These are phyloP conservation scores for Apodemia zela DNA, from an alignment of 2,888 invertebrate genomes.

Conservation along the genomic window DNA sequence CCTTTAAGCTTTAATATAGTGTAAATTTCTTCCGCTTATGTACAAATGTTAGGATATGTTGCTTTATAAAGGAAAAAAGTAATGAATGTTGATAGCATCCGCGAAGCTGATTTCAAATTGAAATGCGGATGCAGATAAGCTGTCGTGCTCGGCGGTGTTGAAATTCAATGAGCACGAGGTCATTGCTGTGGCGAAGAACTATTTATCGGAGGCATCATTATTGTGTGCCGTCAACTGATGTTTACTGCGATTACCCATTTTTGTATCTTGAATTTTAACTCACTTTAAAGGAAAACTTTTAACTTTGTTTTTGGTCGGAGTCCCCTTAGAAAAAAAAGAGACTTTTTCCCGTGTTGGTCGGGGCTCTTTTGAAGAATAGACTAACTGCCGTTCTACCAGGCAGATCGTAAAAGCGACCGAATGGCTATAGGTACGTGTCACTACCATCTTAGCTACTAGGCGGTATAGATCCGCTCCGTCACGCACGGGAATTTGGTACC, in stretches of 20 bases:
- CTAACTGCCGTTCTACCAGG: too few relatives aligned
- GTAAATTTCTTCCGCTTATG: not conserved
- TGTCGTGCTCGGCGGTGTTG: constrained; percentile 43
- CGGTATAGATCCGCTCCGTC: too few relatives aligned
- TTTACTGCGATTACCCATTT: not conserved
- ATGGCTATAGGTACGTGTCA: too few relatives aligned
- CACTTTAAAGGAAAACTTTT: not conserved
- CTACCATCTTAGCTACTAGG: too few relatives aligned
- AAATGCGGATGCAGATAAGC: constrained; percentile 68
- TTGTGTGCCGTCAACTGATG: constrained; percentile 6
- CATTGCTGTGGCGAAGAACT: constrained; percentile 48
- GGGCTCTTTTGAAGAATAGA: too few relatives aligned
- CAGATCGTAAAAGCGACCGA: too few relatives aligned
- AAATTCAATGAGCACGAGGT: constrained; percentile 57
- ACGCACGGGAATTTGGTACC: too few relatives aligned
- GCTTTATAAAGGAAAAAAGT: constrained; percentile 29
- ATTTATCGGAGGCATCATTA: constrained; percentile 30
- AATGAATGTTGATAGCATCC: constrained; percentile 70
- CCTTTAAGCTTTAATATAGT: too few relatives aligned
- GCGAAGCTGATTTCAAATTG: constrained; percentile 69
- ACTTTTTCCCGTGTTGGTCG: too few relatives aligned
- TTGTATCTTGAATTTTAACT: not conserved
- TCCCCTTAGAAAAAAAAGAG: too few relatives aligned
- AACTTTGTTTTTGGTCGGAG: too few relatives aligned
- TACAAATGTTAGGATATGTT: not conserved